Conservation (phyloP, 2,797 vertebrate genomes). For the Pantherophis vulpinus region DNA sequence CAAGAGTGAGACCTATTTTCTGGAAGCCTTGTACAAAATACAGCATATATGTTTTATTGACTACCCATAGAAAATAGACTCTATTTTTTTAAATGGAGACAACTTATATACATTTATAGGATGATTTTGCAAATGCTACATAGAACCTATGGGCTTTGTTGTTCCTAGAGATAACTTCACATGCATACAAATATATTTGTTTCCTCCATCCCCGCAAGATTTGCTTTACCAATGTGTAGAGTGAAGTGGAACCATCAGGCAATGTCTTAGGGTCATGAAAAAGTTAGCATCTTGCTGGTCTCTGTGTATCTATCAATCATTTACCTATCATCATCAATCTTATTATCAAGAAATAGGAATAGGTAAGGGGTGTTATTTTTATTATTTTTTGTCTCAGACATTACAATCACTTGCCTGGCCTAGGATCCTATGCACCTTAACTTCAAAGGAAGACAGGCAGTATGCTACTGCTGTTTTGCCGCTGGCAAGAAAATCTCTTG, state of each 20-base stretch:
- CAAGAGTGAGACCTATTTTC: constrained; percentile 7
- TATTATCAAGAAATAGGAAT: not conserved
- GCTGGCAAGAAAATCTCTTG: not conserved
- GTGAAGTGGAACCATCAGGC: not conserved
- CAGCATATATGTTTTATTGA: not conserved
- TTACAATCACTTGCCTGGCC: not conserved
- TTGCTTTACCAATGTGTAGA: not conserved
- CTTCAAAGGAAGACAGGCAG: not conserved
- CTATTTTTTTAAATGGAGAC: not conserved
- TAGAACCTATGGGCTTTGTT: not conserved
- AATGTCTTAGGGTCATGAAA: not conserved
- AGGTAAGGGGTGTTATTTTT: not conserved
- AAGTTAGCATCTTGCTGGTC: not conserved
- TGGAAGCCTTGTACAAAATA: not conserved
- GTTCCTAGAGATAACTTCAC: not conserved
- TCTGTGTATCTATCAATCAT: not conserved
- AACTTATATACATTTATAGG: not conserved
- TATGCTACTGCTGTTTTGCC: not conserved
- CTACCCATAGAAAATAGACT: not conserved
- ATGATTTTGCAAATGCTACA: not conserved
- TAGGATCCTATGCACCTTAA: not conserved
- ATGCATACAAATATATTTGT: not conserved
- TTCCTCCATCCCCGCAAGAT: not conserved
- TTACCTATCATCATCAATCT: not conserved
- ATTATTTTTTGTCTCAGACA: not conserved